Evolutionary conservation across 2,888 invertebrate genomes (phyloP).

Genomic region (Conops quadrifasciatus): DNA sequence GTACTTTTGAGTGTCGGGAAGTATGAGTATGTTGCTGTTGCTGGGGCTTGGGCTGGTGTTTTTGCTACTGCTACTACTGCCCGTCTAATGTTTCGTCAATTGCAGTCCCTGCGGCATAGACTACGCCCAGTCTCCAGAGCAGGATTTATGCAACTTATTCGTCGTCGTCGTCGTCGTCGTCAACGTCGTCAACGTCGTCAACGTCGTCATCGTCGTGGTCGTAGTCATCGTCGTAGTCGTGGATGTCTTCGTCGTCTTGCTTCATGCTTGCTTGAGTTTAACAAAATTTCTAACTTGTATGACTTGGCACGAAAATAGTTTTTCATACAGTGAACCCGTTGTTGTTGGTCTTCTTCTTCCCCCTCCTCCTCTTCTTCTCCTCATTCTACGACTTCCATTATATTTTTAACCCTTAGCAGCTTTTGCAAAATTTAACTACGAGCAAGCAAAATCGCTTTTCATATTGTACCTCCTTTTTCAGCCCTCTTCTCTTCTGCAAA

Average conservation of each 20-base stretch:
- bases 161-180: too few relatives aligned
- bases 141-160: constrained; percentile 1
- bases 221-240: too few relatives aligned
- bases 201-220: too few relatives aligned
- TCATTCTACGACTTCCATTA: too few relatives aligned
- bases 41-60: too few relatives aligned
- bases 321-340: neutral
- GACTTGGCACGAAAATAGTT: constrained; percentile 12
- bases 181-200: too few relatives aligned
- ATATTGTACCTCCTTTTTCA: neutral
- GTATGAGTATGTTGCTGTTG: too few relatives aligned
- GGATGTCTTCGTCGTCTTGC: neutral
- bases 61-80: too few relatives aligned
- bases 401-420: too few relatives aligned
- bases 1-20: neutral
- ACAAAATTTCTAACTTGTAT: constrained; percentile 8
- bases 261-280: constrained; percentile 29
- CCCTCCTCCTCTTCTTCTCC: neutral
- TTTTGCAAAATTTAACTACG: neutral
- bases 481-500: neutral
- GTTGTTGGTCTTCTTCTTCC: neutral
- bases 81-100: too few relatives aligned
- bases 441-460: constrained; percentile 12
- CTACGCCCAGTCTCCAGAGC: neutral
- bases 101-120: too few relatives aligned